Base-by-base conservation (phyloP, 92 coral and sea anemone species). In the Paramuricea clavata region DNA sequence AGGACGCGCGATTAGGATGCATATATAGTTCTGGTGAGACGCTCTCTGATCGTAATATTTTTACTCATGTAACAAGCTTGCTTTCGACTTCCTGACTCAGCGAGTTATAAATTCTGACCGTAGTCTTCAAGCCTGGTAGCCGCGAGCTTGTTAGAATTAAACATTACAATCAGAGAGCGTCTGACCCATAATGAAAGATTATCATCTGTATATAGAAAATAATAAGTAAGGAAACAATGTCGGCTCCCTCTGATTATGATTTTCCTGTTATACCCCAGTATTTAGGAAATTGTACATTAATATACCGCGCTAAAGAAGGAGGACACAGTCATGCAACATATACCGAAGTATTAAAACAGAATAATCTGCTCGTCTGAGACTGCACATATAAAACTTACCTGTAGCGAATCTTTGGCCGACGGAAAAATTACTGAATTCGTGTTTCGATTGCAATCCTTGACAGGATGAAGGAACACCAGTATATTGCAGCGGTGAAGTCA, bases 181-280 rank as follows among this genome's bases (percentile, higher is more conserved):
- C n/a, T n/a, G n/a, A 61, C 73, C 59, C 84, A 79, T 35, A 79
- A 36, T 27, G 41, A 42, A 32, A 79, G 73, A 36, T 42, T 67
- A 61, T 79, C 73, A 61, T 79, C 84, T 79, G 56, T 79, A 60
- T 8, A 41, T 19, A 59, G n/a, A 67, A 35, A n/a, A 31, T 12
- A 59, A 26, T 21, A 61, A 79, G 71, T 16, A 0, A 50, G 23
- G 78, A n/a, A 52, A 30, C 56, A 74, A 74, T 52, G 59, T 74
- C 72, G 72, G 72, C 41, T 65, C 12, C 72, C 72, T 65, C 72
- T 65, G 35, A 65, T 33, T 65, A 5, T 21, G n/a, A 25, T 42
- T 28, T 43, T 62, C 32, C 47, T 23, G 61, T 49, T 49, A 52
- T 32, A 6, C 32, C 11, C 32, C 16, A 1, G 28, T 36, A 42